Conservation (phyloP, 2,888 invertebrate species). For the Platerodrilus igneus region DNA sequence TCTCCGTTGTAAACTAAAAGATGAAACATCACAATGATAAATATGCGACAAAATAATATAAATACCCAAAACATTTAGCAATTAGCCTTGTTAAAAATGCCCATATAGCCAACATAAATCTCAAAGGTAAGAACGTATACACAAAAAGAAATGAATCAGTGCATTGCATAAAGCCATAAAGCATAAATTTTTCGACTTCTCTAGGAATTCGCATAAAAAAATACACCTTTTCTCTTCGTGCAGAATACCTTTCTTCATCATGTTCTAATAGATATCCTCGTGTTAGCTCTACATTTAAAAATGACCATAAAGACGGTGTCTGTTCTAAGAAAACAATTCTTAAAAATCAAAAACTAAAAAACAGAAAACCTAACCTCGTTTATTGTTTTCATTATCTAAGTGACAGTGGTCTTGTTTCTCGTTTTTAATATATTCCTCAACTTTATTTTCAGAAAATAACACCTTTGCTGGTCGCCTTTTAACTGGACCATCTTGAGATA, state of each 20-base stretch:
- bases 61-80: conserved; percentile 68
- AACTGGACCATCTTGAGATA: conserved; percentile 45
- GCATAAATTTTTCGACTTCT: conserved; percentile 88
- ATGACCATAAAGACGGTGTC: conserved; percentile 55
- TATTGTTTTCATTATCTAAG: conserved; percentile 35
- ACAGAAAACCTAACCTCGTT: conserved; percentile 31
- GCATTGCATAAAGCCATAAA: conserved; percentile 92
- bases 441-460: conserved; percentile 44
- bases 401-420: conserved; percentile 31
- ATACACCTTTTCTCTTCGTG: conserved; percentile 91
- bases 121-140: conserved; percentile 92
- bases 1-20: conserved; percentile 38
- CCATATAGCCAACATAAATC: conserved; percentile 85
- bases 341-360: too few relatives aligned
- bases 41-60: too few relatives aligned
- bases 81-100: conserved; percentile 71
- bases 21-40: too few relatives aligned
- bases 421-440: conserved; percentile 41
- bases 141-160: conserved; percentile 96
- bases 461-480: conserved; percentile 49
- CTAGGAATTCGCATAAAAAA: conserved; percentile 94
- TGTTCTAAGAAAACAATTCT: too few relatives aligned
- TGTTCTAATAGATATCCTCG: conserved; percentile 91
- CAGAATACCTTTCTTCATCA: conserved; percentile 91
- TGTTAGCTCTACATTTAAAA: conserved; percentile 82